These are phyloP conservation scores for Pomacea canaliculata DNA, from an alignment of 2,888 invertebrate genomes.

Conservation along the genomic window DNA sequence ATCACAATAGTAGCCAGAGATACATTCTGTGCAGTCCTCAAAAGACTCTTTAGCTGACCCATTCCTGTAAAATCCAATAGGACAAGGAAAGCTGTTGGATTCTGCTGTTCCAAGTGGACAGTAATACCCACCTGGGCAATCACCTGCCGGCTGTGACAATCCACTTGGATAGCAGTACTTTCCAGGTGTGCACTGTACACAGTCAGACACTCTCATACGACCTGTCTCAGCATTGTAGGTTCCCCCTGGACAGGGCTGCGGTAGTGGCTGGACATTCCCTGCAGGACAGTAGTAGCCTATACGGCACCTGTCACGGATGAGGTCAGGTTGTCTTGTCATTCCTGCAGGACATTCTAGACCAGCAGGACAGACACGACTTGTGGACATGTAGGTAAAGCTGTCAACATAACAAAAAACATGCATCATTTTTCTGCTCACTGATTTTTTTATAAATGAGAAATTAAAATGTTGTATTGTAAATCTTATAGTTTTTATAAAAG, in stretches of 20 bases:
- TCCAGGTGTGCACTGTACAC: constrained; percentile 64
- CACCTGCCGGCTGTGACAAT: constrained; percentile 51
- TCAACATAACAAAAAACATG: not conserved
- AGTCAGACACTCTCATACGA: constrained; percentile 58
- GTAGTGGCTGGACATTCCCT: constrained; percentile 64
- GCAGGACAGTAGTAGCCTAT: constrained; percentile 64
- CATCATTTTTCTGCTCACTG: not conserved
- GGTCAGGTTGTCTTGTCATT: constrained; percentile 58
- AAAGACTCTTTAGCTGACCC: constrained; percentile 65
- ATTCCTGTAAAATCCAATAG: constrained; percentile 66
- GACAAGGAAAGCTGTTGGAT: constrained; percentile 57
- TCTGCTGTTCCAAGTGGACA: constrained; percentile 64
- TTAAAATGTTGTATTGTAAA: not conserved
- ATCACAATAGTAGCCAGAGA: constrained; percentile 66
- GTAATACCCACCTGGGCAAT: constrained; percentile 67
- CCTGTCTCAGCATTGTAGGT: constrained; percentile 61
- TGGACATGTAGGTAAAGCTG: constrained; percentile 43
- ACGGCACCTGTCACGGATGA: constrained; percentile 54
- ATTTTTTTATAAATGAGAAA: not conserved
- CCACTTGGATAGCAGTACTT: constrained; percentile 62
- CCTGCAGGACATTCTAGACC: constrained; percentile 65
- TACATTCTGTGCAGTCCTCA: constrained; percentile 64
- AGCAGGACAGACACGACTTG: constrained; percentile 55
- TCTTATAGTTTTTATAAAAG: too few species aligned
- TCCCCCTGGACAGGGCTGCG: constrained; percentile 65